These are phyloP conservation scores for Furnarius figulus DNA, from an alignment of 2,113 vertebrate genomes.

Conservation along the genomic window DNA sequence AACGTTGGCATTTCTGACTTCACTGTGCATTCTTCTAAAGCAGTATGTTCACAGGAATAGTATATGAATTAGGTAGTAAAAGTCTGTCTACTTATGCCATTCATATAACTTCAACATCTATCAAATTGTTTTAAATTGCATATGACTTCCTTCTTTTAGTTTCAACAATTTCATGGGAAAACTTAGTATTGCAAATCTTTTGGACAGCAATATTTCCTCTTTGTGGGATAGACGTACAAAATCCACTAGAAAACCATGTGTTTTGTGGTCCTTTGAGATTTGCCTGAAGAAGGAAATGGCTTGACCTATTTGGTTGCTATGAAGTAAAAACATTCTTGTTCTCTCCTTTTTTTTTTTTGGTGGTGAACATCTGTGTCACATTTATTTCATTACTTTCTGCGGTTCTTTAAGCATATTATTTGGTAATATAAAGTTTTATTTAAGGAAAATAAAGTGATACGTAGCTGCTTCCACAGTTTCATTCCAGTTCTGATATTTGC, in stretches of 20 bases:
- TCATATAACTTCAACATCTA: constrained; percentile 1
- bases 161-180: constrained; percentile 72
- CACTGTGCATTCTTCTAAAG: background rate
- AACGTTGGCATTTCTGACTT: background rate
- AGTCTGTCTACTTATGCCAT: background rate
- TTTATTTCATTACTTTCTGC: constrained; percentile 75
- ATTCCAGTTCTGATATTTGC: background rate
- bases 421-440: constrained; percentile 54
- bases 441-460: background rate
- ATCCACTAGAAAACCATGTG: constrained; percentile 69
- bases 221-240: constrained; percentile 60
- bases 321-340: constrained; percentile 80
- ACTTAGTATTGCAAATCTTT: constrained; percentile 42
- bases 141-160: constrained; percentile 45
- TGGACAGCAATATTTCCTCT: constrained; percentile 72
- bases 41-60: background rate
- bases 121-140: constrained; percentile 23
- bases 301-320: constrained; percentile 82
- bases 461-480: background rate
- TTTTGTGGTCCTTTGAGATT: constrained; percentile 71
- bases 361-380: constrained; percentile 76
- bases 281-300: constrained; percentile 79
- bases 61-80: background rate
- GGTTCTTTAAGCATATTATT: constrained; percentile 67
- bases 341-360: constrained; percentile 4